Evolutionary conservation across 2,888 invertebrate species (phyloP), one percentile per base, ranked within the genome.

Genomic region (Cinara cedri): DNA sequence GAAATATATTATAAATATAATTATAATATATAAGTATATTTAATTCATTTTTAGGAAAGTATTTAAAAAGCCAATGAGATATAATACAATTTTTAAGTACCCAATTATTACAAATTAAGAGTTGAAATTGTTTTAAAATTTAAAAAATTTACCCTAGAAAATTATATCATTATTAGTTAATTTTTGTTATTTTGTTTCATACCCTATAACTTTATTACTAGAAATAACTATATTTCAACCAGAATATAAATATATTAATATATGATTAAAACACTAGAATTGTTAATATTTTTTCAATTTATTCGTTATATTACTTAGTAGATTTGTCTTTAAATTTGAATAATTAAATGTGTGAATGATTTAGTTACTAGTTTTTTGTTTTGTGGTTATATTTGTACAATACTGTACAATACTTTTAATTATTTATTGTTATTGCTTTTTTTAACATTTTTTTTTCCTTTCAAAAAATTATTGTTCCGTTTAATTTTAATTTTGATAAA

Each of bases 311-410:
- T 21, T 21, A 75, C 11, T 54, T 54, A 21, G 34, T 65, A 21
- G 24, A 42, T 62, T 74, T 54, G 8, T 21, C 3, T 54, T 54
- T 24, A n/a, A n/a, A 42, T 44, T 42, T 19, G 51, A 63, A 63
- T 74, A 42, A 63, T 74, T 21, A 16, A 75, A n/a, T 62, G 21
- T 65, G 42, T 42, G 42, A 42, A 13, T 54, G 24, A 75, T 65
- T 54, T 54, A 24, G 63, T 54, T 65, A 75, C 54, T 65, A 54
- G 54, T 63, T 75, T 44, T 65, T 65, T 63, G 6, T 54, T 16
- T 63, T 21, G 4, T 26, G 46, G 2, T 4, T 34, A 72, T 26
- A 62, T 49, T 10, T 49, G 46, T 54, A 51, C 16, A 16, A 60
- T 1, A 70, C 6, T 54, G 14, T 42, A 42, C 16, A 11, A 21